Conservation (phyloP, 2,797 vertebrate genomes). For the Oreochromis grahami region DNA sequence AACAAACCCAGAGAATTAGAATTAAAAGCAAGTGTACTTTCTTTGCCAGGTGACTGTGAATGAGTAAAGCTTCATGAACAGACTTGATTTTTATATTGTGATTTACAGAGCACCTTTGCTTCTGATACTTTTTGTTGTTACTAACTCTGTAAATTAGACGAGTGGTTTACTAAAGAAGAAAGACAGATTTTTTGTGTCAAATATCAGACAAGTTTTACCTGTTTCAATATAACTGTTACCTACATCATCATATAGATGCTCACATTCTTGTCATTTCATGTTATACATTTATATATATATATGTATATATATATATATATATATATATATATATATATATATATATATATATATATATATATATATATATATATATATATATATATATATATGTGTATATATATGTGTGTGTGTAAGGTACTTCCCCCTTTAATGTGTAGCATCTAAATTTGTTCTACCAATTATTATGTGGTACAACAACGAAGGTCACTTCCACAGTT, state of each 20-base stretch:
- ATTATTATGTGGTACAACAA: not conserved
- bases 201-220: not conserved
- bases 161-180: not conserved
- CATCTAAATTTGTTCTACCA: not conserved
- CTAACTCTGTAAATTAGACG: not conserved
- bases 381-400: no score
- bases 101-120: not conserved
- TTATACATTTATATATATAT: no score
- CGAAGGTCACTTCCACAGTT: not conserved
- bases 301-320: no score
- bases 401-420: no score
- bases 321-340: no score
- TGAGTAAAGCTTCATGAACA: not conserved
- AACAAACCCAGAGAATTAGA: not conserved
- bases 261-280: no score
- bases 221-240: not conserved
- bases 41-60: not conserved
- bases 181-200: not conserved
- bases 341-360: no score
- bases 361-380: no score
- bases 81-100: not conserved
- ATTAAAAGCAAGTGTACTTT: not conserved
- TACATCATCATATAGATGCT: not conserved
- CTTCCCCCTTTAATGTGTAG: accelerated
- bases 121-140: not conserved